Evolutionary conservation across 1,140 invertebrate species (phyloP), one percentile per base, ranked within the genome.

Genomic region (Whitmania pigra): DNA sequence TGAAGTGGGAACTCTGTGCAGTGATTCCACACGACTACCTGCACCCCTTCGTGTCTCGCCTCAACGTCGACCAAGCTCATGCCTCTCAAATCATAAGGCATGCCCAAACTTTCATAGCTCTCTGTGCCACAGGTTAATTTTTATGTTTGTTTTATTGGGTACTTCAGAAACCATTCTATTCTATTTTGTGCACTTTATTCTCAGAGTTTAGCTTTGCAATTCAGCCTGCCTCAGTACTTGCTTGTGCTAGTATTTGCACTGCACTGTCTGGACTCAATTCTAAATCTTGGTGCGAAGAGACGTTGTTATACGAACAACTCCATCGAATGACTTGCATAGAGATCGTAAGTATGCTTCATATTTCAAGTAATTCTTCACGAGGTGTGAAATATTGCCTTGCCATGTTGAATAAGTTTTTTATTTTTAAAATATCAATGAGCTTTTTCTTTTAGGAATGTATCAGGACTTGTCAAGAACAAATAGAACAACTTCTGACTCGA

Each of bases 1-100:
- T 92, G 67, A 90, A 90, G 77, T 92, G 90, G 90, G 89, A 92
- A 81, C 83, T 91, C 72, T 87, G 88, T 0, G 87, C 89, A 6
- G 87, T 91, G 69, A 91, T 89, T 22, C 87, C 90, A 6, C 86
- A 88, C 74, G 90, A 92, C 81, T 91, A 91, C 81, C 57, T 63
- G 22, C 20, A 63, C 1, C 29, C 9, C 29, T 15, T 63, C 22
- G 22, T 13, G 1, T 31, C 57, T 17, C 57, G 57, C 18, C 80
- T 92, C 60, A 85, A 87, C 71, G 87, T 89, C 77, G 87, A 91
- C 74, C 81, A 90, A 22, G 84, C 84, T 57, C 83, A 88, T 77
- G 36, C 72, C 7, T 71, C 75, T 27, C 73, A 73, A n/a, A 76
- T 81, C 13, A 79, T 80, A 74, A 76, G 77, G 74, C 80, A 81